Evolutionary conservation across 1,140 invertebrate species (phyloP), one percentile per base, ranked within the genome.

Genomic region (Leptestheria dahalacensis): DNA sequence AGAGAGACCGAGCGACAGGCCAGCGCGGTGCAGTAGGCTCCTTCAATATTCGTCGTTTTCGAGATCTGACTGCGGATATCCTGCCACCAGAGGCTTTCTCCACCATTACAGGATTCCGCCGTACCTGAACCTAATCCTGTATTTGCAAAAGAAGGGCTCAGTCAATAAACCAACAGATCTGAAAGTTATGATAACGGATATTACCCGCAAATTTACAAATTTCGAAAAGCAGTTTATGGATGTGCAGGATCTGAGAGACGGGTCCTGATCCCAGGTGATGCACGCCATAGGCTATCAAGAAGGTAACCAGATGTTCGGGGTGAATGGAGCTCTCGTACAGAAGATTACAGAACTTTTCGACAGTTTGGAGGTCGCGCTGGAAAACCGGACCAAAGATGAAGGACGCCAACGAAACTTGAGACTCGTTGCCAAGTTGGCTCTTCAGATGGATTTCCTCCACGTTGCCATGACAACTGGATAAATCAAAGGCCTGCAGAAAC

Each of bases 1-100:
- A 73, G 58, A 74, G 72, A 50, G n/a, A 88, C 82, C 24, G 78
- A 78, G 69, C 85, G 80, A 67, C 85, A 88, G 12, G 85, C 77
- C 68, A 88, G 79, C 9, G 86, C 81, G 12, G 84, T 82, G 23
- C 82, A 82, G 65, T 88, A 73, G 6, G 83, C 83, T 62, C 78
- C 77, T 61, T 86, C 78, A 24, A 85, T 82, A 67, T 82, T 80
- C 6, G 75, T 71, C 64, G 83, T 83, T 60, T 86, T 79, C 2
- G 80, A 75, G 24, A 91, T 74, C 63, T 81, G 73, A 59, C 78
- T 75, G n/a, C 85, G 74, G 33, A 86, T 78, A 48, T 78, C 73
- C 65, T 78, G 77, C 86, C 88, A 90, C 82, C 86, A 89, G 1
- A 72, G 68, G 0, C 82, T 41, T 41, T 41, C 33, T 9, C 15